Evolutionary conservation across 2,797 vertebrate genomes (phyloP).

Genomic region (Anguilla obscura): DNA sequence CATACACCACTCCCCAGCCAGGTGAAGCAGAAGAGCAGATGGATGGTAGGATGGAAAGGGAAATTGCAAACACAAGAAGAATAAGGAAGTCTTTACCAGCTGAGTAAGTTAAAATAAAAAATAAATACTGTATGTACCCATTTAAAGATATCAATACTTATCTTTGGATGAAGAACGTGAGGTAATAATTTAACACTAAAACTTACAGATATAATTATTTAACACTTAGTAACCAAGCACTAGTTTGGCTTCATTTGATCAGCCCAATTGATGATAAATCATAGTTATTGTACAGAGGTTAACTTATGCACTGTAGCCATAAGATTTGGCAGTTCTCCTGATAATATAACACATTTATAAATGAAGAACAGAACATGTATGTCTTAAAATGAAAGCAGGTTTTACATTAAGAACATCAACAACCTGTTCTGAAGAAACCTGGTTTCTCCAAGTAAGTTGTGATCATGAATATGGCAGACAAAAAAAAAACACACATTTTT

Average conservation of each 20-base stretch:
- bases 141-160: too few species aligned
- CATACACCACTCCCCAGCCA: background rate
- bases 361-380: background rate
- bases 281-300: background rate
- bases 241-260: background rate
- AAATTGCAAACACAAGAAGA: background rate
- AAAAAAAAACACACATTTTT: background rate
- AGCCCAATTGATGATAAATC: background rate
- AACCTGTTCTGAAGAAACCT: background rate
- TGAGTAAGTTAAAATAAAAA: too few species aligned
- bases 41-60: background rate
- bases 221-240: too few species aligned
- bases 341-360: background rate
- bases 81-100: background rate
- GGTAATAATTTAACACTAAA: too few species aligned
- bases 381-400: background rate
- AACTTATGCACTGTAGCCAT: background rate
- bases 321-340: background rate
- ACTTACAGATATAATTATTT: too few species aligned
- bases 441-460: background rate
- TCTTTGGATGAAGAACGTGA: too few species aligned
- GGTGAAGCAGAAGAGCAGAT: background rate
- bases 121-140: too few species aligned
- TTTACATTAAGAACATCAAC: background rate
- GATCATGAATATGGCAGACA: background rate